Evolutionary conservation across 2,797 vertebrate genomes (phyloP), one percentile per base, ranked within the genome.

Genomic region (Hyperoplus immaculatus): DNA sequence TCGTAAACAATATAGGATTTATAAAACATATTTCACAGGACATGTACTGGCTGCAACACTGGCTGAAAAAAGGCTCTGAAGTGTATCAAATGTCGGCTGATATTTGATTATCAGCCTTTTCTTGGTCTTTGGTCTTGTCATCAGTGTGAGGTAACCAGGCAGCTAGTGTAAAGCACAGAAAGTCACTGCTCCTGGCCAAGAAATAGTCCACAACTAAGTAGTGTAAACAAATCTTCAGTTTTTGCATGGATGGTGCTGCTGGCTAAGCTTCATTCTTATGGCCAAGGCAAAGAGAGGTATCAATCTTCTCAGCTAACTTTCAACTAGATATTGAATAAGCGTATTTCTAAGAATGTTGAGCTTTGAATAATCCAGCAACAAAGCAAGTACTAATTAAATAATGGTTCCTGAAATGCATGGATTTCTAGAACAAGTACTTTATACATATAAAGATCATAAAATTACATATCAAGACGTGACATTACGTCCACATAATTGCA

Each of bases 101-200:
- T 18, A 6, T 47, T 55, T 72, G 49, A 55, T 67, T 56, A 38
- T 54, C 36, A 54, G 21, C 29, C 29, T 3, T 29, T 29, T 29
- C 29, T 29, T 29, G 29, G 29, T 29, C 29, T 29, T 29, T 16
- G 36, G 49, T 36, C 38, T 29, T 50, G n/a, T 57, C 43, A 50
- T 63, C n/a, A 47, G 36, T 3, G 1, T 62, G n/a, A 42, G 13
- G 58, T 62, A 29, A 10, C 45, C 18, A 36, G 18, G 59, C 36
- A 8, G 36, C 53, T 18, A 36, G 50, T 62, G 50, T 9, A 38
- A 38, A 77, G 38, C 64, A 69, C 9, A 64, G 38, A 15, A n/a
- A 29, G 13, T 29, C 38, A 60, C 16, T 58, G 39, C 57, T 47
- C n/a, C 10, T 0, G 0, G 9, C 9, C 10, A 60, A 55, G n/a